A percentile compares a stretch with the other conserved stretches of the same genome.
Conservation (phyloP, 2,797 vertebrate species). For the Eulemur rubriventer region DNA sequence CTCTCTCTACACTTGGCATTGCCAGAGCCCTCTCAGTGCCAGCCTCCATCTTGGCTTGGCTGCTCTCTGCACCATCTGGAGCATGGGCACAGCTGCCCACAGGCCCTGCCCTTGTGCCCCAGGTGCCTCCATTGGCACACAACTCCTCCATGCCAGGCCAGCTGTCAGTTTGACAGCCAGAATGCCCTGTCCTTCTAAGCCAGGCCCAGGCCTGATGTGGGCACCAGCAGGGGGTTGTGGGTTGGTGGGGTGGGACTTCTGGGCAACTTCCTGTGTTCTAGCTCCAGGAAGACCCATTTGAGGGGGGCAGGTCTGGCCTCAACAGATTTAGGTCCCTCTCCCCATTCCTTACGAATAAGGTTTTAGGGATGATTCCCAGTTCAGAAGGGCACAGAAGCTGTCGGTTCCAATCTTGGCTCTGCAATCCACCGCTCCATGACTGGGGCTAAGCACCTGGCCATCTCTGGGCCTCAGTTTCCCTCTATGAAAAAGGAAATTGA, state of each 20-base stretch:
- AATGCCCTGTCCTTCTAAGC: not conserved
- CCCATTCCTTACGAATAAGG: not conserved
- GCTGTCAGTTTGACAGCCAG: conserved; percentile 55
- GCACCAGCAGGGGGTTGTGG: not conserved
- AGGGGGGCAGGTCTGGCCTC: not conserved
- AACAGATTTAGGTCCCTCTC: not conserved
- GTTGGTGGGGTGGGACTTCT: not conserved
- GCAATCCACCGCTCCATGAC: not conserved
- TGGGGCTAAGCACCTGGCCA: not conserved
- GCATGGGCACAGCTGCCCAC: conserved; percentile 64
- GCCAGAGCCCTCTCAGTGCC: conserved; percentile 52
- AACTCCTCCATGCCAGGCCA: conserved; percentile 1
- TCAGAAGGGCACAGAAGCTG: not conserved
- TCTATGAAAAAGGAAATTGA: not conserved
- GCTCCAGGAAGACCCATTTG: not conserved
- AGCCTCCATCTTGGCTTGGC: conserved; percentile 62
- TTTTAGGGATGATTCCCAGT: not conserved
- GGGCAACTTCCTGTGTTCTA: not conserved
- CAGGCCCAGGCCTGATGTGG: not conserved
- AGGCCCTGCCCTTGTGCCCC: conserved; percentile 44
- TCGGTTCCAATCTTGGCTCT: not conserved
- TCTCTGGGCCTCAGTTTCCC: conserved; percentile 25
- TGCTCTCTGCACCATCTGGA: conserved; percentile 69
- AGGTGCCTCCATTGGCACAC: conserved; percentile 48
- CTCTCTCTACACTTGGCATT: conserved; percentile 60